Conservation (phyloP, 2,113 vertebrate species). For the Phrynosoma platyrhinos region DNA sequence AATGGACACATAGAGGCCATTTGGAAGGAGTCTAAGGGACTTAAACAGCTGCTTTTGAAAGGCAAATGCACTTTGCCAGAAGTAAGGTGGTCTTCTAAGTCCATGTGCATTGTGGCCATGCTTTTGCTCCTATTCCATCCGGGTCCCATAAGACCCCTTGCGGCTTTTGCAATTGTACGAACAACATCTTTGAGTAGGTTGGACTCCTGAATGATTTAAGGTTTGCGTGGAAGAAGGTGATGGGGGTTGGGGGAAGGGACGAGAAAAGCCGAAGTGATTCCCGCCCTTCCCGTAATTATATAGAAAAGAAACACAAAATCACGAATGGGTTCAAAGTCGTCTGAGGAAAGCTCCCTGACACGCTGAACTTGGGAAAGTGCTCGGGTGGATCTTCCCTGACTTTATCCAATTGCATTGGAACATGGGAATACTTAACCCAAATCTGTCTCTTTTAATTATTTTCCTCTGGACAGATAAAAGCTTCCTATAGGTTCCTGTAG, state of each 20-base stretch:
- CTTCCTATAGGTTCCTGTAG: conserved; percentile 81
- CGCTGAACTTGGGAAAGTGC: conserved; percentile 65
- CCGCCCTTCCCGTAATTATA: conserved; percentile 11
- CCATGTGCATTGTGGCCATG: conserved; percentile 2
- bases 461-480: conserved; percentile 83
- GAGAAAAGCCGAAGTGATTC: conserved; percentile 38
- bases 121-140: not conserved
- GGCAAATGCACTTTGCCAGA: not conserved
- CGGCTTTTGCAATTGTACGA: conserved; percentile 53
- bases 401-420: conserved; percentile 72
- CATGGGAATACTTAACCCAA: conserved; percentile 82
- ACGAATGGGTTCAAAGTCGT: conserved; percentile 48
- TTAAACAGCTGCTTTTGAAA: not conserved
- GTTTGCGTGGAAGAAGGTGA: conserved; percentile 36
- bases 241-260: not conserved
- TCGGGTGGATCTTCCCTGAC: conserved; percentile 70
- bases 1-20: too few relatives aligned
- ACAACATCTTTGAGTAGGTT: conserved; percentile 48
- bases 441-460: conserved; percentile 85
- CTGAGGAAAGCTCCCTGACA: conserved; percentile 54
- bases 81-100: not conserved
- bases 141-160: conserved; percentile 51
- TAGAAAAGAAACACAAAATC: not conserved
- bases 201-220: conserved; percentile 64
- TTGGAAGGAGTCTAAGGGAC: not conserved